Percentiles rank a stretch among this genome's conserved stretches.
Evolutionary conservation across 2,113 vertebrate genomes (phyloP).

Genomic region (Epinephelus lanceolatus): DNA sequence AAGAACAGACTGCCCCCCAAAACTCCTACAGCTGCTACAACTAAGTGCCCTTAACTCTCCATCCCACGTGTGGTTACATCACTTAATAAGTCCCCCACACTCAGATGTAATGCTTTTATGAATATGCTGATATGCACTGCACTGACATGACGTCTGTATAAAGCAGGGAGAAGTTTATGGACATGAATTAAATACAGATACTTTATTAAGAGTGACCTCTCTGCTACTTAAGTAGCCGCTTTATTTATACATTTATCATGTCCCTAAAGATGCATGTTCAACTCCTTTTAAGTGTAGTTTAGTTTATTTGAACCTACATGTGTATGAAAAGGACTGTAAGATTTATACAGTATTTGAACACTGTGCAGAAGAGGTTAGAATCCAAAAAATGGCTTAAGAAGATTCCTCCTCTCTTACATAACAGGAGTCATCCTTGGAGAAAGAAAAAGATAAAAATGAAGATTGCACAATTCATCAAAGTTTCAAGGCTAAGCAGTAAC

Average conservation of each 20-base stretch:
- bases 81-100: conserved; percentile 28
- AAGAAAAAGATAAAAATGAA: too few species aligned
- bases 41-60: conserved; percentile 32
- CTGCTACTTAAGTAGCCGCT: neutral
- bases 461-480: too few species aligned
- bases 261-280: neutral
- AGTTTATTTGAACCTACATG: too few species aligned
- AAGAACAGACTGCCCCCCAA: conserved; percentile 22
- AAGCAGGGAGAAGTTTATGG: conserved; percentile 14
- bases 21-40: conserved; percentile 35
- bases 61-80: conserved; percentile 56
- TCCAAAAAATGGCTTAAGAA: too few species aligned
- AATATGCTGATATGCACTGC: conserved; percentile 25
- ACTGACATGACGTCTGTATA: conserved; percentile 1
- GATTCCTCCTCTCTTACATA: too few species aligned
- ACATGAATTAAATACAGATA: conserved; percentile 2
- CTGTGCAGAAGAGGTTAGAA: too few species aligned
- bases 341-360: too few species aligned
- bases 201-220: neutral
- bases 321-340: too few species aligned
- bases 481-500: too few species aligned
- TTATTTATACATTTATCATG: neutral
- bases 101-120: conserved; percentile 25
- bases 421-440: too few species aligned
- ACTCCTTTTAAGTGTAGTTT: neutral